Conservation (phyloP, 2,113 vertebrate species). For the Phasianus colchicus region DNA sequence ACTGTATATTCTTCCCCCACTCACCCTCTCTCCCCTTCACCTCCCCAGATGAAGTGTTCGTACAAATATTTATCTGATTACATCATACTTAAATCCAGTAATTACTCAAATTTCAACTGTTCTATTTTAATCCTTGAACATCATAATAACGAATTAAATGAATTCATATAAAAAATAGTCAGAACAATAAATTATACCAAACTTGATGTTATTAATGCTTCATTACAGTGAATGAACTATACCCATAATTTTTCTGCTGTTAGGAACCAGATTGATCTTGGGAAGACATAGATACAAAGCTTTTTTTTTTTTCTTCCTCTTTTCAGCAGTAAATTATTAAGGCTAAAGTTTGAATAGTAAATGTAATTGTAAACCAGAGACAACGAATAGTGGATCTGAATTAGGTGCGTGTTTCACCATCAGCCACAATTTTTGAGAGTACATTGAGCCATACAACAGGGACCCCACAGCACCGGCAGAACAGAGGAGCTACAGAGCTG, state of each 20-base stretch:
- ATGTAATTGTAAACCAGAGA: neutral
- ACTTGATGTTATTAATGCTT: neutral
- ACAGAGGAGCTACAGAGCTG: neutral
- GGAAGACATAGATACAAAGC: neutral
- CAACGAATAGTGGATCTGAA: neutral
- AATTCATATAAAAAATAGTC: neutral
- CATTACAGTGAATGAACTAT: neutral
- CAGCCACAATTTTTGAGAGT: neutral
- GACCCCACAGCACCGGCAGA: no score
- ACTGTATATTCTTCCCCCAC: neutral
- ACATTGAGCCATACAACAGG: rapidly evolving
- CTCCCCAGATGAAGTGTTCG: neutral
- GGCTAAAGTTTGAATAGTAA: neutral
- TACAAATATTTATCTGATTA: neutral
- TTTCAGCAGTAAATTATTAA: neutral
- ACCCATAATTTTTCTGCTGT: neutral
- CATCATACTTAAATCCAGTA: neutral
- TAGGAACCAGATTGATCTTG: neutral
- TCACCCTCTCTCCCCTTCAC: no score
- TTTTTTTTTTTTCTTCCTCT: neutral
- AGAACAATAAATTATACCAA: neutral
- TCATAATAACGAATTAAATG: neutral
- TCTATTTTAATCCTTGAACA: neutral
- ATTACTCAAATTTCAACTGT: neutral
- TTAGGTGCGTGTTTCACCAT: neutral